Conservation (phyloP, 2,797 vertebrate species). For the Micropoecilia bifurca region DNA sequence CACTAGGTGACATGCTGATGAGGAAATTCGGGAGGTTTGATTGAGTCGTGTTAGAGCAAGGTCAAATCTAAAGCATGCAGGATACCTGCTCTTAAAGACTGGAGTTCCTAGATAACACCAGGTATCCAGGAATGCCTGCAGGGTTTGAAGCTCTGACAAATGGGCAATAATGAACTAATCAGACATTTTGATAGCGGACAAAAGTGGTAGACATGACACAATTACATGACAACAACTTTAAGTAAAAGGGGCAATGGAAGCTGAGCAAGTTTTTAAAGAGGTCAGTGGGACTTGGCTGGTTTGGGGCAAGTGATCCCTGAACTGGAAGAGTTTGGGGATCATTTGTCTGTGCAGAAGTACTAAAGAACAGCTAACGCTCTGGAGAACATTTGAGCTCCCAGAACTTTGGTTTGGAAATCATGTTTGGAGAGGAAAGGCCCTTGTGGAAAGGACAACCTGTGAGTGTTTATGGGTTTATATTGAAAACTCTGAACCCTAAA, state of each 20-base stretch:
- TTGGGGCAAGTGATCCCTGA: background rate
- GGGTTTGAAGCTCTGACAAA: background rate
- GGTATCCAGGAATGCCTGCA: background rate
- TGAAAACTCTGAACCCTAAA: background rate
- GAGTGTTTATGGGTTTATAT: background rate
- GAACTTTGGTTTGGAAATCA: background rate
- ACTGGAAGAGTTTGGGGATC: background rate
- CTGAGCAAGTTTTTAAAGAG: background rate
- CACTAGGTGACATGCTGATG: background rate
- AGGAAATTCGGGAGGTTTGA: too few species aligned
- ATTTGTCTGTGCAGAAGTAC: background rate
- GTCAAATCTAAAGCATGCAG: background rate
- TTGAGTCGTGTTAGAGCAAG: background rate
- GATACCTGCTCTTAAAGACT: background rate
- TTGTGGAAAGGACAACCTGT: background rate
- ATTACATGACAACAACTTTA: background rate
- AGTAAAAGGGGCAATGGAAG: background rate
- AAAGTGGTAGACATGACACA: background rate
- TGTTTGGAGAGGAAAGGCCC: background rate
- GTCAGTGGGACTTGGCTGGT: background rate
- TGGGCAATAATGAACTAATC: background rate
- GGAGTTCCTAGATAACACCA: background rate
- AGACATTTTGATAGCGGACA: background rate
- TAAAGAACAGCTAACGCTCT: background rate
- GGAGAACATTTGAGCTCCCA: background rate